These are phyloP conservation scores for Oreocharis arfaki DNA, from an alignment of 2,113 vertebrate species.

Conservation along the genomic window DNA sequence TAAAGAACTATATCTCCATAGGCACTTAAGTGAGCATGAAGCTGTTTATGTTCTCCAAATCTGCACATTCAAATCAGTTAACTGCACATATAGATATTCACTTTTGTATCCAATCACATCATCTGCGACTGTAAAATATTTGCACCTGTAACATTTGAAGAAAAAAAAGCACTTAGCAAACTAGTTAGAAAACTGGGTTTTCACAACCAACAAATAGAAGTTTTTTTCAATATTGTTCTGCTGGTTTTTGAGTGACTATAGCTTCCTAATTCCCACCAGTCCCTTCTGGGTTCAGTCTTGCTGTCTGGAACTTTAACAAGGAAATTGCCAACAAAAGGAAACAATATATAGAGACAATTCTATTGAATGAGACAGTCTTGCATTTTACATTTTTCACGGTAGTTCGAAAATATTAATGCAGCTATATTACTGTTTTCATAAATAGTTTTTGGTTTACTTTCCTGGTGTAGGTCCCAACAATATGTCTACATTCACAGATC, in stretches of 20 bases:
- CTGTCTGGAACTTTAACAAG: not conserved
- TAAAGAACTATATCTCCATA: not conserved
- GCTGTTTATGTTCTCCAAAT: conserved; percentile 10
- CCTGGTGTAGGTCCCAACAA: not conserved
- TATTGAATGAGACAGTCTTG: not conserved
- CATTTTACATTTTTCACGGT: not conserved
- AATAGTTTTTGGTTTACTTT: not conserved
- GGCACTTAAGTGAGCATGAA: conserved; percentile 27
- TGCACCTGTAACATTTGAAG: not conserved
- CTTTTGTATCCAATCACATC: not conserved
- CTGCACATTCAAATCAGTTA: not conserved
- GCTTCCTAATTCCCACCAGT: not conserved
- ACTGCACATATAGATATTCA: not conserved
- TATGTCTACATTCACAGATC: not conserved
- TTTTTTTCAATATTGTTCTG: not conserved
- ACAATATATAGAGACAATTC: not conserved
- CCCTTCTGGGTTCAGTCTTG: not conserved
- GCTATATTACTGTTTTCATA: not conserved
- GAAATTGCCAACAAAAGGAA: not conserved
- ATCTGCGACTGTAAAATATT: not conserved
- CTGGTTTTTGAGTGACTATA: not conserved
- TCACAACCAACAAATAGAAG: not conserved
- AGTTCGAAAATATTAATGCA: not conserved
- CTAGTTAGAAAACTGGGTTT: not conserved
- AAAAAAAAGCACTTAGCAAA: not conserved